These are phyloP conservation scores for Oryzias javanicus DNA, from an alignment of 2,113 vertebrate species.

Conservation along the genomic window DNA sequence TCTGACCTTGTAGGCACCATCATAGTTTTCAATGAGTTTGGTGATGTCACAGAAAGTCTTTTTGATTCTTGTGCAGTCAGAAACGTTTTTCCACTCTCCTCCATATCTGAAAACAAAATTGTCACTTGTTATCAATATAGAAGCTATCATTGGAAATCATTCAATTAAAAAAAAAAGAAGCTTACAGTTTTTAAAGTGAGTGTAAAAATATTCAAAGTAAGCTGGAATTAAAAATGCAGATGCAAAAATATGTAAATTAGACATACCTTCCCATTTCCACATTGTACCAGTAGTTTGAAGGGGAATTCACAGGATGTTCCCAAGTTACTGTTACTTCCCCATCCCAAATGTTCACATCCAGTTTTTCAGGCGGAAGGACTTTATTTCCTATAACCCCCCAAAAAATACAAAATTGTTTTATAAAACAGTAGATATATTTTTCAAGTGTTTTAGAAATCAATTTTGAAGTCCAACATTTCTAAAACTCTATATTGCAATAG, in stretches of 20 bases:
- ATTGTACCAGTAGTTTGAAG: conserved; percentile 45
- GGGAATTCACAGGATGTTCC: conserved; percentile 30
- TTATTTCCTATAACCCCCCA: conserved; percentile 23
- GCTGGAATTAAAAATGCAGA: background rate
- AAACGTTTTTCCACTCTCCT: conserved; percentile 11
- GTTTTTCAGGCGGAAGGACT: conserved; percentile 7
- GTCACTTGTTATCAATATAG: conserved; percentile 1
- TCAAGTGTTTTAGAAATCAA: no score
- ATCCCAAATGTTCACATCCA: conserved; percentile 59
- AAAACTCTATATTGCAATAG: no score
- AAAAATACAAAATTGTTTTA: background rate
- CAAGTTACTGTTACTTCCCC: conserved; percentile 62
- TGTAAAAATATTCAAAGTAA: no score
- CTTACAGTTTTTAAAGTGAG: no score
- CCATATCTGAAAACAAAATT: conserved; percentile 32
- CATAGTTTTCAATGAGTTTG: conserved; percentile 19
- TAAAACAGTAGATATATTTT: no score
- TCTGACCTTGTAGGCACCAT: conserved; percentile 11
- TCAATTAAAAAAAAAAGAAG: no score
- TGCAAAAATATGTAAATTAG: background rate
- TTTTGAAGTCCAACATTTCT: background rate
- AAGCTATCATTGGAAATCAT: no score
- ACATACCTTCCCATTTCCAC: conserved; percentile 66
- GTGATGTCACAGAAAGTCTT: conserved; percentile 44
- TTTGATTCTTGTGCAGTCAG: conserved; percentile 36